Base-by-base conservation (phyloP, 2,888 invertebrate species). In the Camponotus fellah region DNA sequence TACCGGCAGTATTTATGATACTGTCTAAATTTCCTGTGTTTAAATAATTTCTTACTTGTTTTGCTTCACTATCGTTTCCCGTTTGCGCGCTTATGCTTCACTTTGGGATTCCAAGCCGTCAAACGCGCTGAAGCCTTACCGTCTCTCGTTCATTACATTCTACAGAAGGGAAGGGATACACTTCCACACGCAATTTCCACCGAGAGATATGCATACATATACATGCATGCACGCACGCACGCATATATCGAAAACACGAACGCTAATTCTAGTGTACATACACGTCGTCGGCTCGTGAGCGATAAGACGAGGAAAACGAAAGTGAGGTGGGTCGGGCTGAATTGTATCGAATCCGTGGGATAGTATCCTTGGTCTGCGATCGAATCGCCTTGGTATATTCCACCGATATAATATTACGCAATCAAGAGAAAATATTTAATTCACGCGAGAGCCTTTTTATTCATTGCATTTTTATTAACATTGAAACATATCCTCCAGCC, bases 311-410 rank as follows among this genome's bases (percentile, higher is more conserved):
- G 65, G 84, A 86, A 88, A 85, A 83, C 82, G 87, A 88, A 87
- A 87, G 88, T 85, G 88, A 86, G 83, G 81, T 79, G 80, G 84
- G 68, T 79, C 85, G 71, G 83, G 85, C 69, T 76, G 84, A 89
- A 87, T 88, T 82, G 82, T 88, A 90, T 90, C 85, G 91, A 88
- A 87, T 88, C 86, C 90, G 89, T 89, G 91, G 87, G 90, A 88
- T 76, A 86, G 81, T 85, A 89, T 86, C 88, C 91, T 90, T 92
- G 90, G 86, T 88, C 88, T 83, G 85, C 83, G 88, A 86, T 87
- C 88, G 82, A 76, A 66, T 82, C 26, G 34, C 49, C 72, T 69
- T 58, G 82, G 14, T 66, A 53, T 43, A 37, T 43, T 32, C 34
- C n/a, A 46, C 40, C 46, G 56, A 79, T 53, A n/a, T n/a, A n/a